Conservation (phyloP, 2,113 vertebrate species). For the Hepsetus odoe region DNA sequence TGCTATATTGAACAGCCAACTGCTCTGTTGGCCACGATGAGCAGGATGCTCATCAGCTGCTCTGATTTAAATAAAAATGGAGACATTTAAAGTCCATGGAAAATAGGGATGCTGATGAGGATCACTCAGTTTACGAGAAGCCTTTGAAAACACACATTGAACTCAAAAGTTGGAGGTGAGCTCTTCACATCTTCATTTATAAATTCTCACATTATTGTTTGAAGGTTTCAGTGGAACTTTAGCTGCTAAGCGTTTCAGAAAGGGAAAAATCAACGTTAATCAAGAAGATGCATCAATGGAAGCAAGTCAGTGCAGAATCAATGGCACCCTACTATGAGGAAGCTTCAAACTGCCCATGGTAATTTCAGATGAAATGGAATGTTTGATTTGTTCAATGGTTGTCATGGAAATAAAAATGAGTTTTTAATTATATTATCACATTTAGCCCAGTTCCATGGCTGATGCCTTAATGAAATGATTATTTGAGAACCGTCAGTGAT, state of each 20-base stretch:
- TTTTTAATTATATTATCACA: neutral
- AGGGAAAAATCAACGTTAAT: neutral
- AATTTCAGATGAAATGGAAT: neutral
- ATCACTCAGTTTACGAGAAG: too few species aligned
- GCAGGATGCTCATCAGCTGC: too few species aligned
- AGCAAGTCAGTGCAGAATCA: neutral
- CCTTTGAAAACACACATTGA: too few species aligned
- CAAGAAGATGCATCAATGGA: neutral
- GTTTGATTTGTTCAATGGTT: conserved; percentile 3
- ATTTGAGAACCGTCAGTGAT: neutral
- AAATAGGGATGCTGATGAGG: too few species aligned
- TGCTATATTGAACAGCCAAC: too few species aligned
- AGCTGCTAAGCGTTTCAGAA: neutral
- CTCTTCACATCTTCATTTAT: neutral
- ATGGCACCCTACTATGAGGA: neutral
- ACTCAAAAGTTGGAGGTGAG: neutral
- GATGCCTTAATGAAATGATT: conserved; percentile 5
- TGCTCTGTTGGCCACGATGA: too few species aligned
- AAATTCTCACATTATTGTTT: too few species aligned
- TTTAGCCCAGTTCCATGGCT: neutral
- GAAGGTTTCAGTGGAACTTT: too few species aligned
- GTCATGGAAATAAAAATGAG: neutral
- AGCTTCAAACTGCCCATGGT: neutral
- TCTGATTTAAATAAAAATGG: too few species aligned
- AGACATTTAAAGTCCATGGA: too few species aligned